Evolutionary conservation across 2,888 invertebrate genomes (phyloP), one percentile per base, ranked within the genome.

Genomic region (Synergus laeviventris): DNA sequence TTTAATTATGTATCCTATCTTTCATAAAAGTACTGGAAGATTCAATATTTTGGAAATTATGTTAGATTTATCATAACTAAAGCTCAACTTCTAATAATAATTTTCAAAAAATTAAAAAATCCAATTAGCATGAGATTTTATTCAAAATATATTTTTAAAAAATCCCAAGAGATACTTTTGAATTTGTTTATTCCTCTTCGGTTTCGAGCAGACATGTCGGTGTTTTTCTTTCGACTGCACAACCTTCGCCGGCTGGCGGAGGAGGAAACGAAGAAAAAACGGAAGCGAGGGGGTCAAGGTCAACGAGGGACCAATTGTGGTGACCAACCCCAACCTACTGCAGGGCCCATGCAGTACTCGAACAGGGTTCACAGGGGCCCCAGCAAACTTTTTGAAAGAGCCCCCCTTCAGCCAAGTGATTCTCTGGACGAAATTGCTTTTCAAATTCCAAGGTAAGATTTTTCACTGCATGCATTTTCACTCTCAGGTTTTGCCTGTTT

Each of bases 141-240:
- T 38, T 16, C 7, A 21, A 21, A n/a, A 21, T 56, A 18, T 21
- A 2, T 18, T 18, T 64, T 4, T 1, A 49, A 3, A 31, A 49
- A 38, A 62, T n/a, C n/a, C n/a, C 16, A 70, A 49, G 21, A 14
- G 8, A 16, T 24, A 49, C 11, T 70, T 49, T 70, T 70, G 70
- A 70, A 70, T 70, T 70, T 49, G 49, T 49, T n/a, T 70, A n/a
- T 70, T 49, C 70, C 18, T 45, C n/a, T 70, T 49, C 24, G n/a
- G 12, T 60, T 56, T 56, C 74, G 77, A 85, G 85, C 88, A 92
- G 95, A 94, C 93, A 97, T 97, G 97, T 97, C 97, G 93, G 94
- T 97, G 94, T 97, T 97, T 94, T 97, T 97, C 95, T 97, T 97
- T 93, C 97, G 97, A 87, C 94, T 97, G 91, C 97, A 96, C 94